Percentiles rank a stretch among this genome's conserved stretches.
These are phyloP conservation scores for Ectemnius cavifrons DNA, from an alignment of 2,888 invertebrate genomes.

Conservation along the genomic window DNA sequence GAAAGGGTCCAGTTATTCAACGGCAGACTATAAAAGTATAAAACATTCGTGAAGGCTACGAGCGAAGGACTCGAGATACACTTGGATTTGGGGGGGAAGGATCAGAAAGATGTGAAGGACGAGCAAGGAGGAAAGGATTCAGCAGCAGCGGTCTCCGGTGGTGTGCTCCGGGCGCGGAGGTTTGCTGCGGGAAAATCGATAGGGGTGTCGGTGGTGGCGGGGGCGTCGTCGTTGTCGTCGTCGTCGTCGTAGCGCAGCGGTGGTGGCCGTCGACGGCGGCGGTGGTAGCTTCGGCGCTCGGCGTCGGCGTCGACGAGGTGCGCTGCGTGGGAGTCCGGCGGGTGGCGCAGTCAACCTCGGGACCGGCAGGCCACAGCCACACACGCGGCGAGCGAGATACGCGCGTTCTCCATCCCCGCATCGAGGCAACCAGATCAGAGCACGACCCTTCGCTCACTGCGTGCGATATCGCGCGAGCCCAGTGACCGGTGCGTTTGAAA, in stretches of 20 bases:
- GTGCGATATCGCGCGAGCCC: too few relatives aligned
- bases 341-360: slow-evolving; percentile 73
- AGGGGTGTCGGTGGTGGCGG: slow-evolving; percentile 59
- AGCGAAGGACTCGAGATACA: not conserved
- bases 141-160: slow-evolving; percentile 43
- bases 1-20: not conserved
- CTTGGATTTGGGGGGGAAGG: not conserved
- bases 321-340: slow-evolving; percentile 66
- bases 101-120: slow-evolving; percentile 11
- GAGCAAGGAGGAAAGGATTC: slow-evolving; percentile 40
- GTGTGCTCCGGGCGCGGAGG: slow-evolving; percentile 72
- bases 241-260: slow-evolving; percentile 25
- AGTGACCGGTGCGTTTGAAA: too few relatives aligned
- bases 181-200: slow-evolving; percentile 77
- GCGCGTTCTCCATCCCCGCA: slow-evolving; percentile 54
- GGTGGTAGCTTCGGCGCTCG: slow-evolving; percentile 22
- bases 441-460: too few relatives aligned
- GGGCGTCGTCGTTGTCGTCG: slow-evolving; percentile 46
- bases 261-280: slow-evolving; percentile 36
- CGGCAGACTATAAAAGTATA: not conserved
- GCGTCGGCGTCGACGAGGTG: slow-evolving; percentile 49
- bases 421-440: too few relatives aligned
- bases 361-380: slow-evolving; percentile 72
- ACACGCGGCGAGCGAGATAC: slow-evolving; percentile 55
- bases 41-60: not conserved